These are phyloP conservation scores for Tuta absoluta DNA, from an alignment of 2,888 invertebrate genomes.

Conservation along the genomic window DNA sequence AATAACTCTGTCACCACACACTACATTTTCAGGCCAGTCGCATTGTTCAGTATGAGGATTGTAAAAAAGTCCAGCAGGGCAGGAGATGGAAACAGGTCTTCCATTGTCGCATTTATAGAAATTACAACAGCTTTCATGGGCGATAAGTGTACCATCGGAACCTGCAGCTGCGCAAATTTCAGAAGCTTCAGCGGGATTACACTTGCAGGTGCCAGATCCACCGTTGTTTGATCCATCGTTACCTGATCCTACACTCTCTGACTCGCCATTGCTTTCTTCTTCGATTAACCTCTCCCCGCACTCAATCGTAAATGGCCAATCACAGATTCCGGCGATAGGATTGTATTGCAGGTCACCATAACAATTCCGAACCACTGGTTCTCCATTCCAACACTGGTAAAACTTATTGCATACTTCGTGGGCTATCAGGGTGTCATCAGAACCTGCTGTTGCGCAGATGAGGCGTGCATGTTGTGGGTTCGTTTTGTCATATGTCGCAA, in stretches of 20 bases:
- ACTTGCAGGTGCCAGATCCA: conserved; percentile 32
- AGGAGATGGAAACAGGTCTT: conserved; percentile 37
- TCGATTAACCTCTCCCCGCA: conserved; percentile 39
- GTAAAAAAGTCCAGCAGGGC: conserved; percentile 40
- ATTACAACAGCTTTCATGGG: conserved; percentile 50
- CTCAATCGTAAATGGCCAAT: conserved; percentile 45
- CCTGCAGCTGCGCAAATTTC: conserved; percentile 36
- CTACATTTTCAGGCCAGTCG: conserved; percentile 43
- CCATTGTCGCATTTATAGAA: conserved; percentile 48
- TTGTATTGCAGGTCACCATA: conserved; percentile 23
- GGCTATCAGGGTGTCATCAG: conserved; percentile 46
- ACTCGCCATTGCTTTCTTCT: conserved; percentile 39
- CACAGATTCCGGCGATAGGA: conserved; percentile 41
- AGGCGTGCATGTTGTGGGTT: conserved; percentile 34
- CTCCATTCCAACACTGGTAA: conserved; percentile 43
- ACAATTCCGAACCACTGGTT: conserved; percentile 38
- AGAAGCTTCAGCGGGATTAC: conserved; percentile 35
- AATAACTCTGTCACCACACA: conserved; percentile 8
- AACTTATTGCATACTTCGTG: conserved; percentile 51
- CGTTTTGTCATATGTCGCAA: conserved; percentile 17
- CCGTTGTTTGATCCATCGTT: conserved; percentile 12
- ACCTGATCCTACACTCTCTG: conserved; percentile 12
- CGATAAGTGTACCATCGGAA: conserved; percentile 43
- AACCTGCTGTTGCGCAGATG: conserved; percentile 31
- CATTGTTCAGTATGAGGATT: conserved; percentile 42